Evolutionary conservation across 1,140 invertebrate species (phyloP), one percentile per base, ranked within the genome.

Genomic region (Drosophila nasuta): DNA sequence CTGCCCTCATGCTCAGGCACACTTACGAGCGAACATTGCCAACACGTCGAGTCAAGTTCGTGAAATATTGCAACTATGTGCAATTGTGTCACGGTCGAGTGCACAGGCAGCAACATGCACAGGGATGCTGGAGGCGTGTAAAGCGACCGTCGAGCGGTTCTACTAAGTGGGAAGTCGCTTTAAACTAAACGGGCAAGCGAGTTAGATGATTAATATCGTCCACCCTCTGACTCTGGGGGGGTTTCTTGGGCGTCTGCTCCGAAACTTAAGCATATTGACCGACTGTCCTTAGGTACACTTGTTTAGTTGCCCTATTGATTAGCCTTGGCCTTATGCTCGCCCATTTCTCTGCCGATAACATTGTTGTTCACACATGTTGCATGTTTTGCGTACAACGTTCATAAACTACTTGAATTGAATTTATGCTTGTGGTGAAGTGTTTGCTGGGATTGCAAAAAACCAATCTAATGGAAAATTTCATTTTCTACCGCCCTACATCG

Each of bases 381-480:
- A 58, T 69, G n/a, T 15, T 28, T 30, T 63, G 58, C 20, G 3
- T 57, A 25, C 15, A 59, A 52, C 59, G 20, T 45, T 46, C 54
- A 56, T 5, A 56, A 1, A 3, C 69, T 56, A 62, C 52, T 48
- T 56, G 74, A 88, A 82, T 88, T 79, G 76, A 88, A 88, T 87
- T 87, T 88, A 88, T 87, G 83, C 20, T 0, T 20, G 65, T 56
- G 48, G 41, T 25, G 35, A 25, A 25, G 41, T 45, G 17, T 75
- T 52, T 49, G 57, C 79, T 87, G 69, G 73, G 82, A 82, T 76
- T 82, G 68, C 66, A 38, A 80, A 80, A 77, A 88, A 63, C 59
- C 82, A 87, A 88, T 87, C 62, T 77, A 87, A 83, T 88, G 83
- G 83, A 87, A 87, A 83, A 83, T 88, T 77, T 66, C 35, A 80